Evolutionary conservation across 2,888 invertebrate species (phyloP).

Genomic region (Dysmachus trigonus): DNA sequence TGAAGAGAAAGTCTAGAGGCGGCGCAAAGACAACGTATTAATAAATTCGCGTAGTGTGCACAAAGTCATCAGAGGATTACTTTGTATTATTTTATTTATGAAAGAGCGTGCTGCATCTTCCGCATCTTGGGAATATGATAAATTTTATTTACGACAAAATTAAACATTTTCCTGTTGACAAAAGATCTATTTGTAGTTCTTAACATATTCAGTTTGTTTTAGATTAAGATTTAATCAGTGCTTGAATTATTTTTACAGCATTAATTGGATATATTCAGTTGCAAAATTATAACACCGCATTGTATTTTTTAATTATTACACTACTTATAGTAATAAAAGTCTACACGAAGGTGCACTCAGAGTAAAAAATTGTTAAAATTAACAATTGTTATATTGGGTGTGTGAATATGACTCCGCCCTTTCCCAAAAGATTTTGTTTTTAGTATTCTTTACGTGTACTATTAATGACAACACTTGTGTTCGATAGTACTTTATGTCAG

Average conservation of each 20-base stretch:
- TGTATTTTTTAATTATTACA: no score
- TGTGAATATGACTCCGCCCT: no score
- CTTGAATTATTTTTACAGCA: neutral
- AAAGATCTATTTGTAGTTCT: neutral
- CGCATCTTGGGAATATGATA: neutral
- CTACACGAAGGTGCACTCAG: no score
- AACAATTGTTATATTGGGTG: no score
- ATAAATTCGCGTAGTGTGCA: neutral
- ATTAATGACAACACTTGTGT: no score
- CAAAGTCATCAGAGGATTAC: neutral
- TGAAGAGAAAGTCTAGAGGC: neutral
- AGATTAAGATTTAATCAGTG: neutral
- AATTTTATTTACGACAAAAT: no score
- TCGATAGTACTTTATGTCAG: no score
- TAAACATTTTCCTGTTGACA: neutral
- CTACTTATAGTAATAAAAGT: no score
- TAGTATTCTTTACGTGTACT: no score
- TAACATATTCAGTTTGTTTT: neutral
- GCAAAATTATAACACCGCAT: no score
- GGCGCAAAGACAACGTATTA: neutral
- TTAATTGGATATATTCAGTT: neutral
- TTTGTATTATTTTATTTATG: neutral
- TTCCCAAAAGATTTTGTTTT: no score
- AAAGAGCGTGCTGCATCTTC: neutral
- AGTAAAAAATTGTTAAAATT: no score